Percentiles rank a stretch among this genome's conserved stretches.
Conservation (phyloP, 2,888 invertebrate genomes). For the Protodeltote pygarga region DNA sequence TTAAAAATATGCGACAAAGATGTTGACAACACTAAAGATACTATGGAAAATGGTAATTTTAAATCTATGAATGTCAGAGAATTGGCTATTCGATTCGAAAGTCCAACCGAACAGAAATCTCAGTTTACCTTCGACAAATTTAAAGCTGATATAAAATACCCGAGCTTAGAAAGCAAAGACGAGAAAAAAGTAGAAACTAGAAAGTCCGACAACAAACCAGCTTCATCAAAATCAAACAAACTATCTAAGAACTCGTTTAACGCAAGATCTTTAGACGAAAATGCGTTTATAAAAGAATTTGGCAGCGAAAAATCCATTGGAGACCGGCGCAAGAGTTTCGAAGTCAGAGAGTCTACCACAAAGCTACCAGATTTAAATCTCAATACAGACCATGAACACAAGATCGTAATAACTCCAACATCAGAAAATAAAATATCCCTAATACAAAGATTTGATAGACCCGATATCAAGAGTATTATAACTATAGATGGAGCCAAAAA, state of each 20-base stretch:
- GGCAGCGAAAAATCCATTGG: slow-evolving; percentile 69
- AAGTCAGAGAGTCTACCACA: slow-evolving; percentile 88
- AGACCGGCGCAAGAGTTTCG: slow-evolving; percentile 88
- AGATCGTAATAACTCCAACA: slow-evolving; percentile 85
- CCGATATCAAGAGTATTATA: slow-evolving; percentile 71
- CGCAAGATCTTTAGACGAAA: slow-evolving; percentile 91
- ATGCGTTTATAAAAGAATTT: slow-evolving; percentile 90
- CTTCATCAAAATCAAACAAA: slow-evolving; percentile 85
- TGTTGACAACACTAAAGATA: slow-evolving; percentile 51
- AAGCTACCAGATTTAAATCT: slow-evolving; percentile 81
- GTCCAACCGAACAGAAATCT: slow-evolving; percentile 87
- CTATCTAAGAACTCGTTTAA: slow-evolving; percentile 88
- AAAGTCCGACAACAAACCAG: slow-evolving; percentile 52
- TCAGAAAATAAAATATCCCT: slow-evolving; percentile 88
- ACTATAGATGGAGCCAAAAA: slow-evolving; percentile 85
- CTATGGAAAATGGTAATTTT: slow-evolving; percentile 69
- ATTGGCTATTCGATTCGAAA: slow-evolving; percentile 88
- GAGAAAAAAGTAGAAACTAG: slow-evolving; percentile 61
- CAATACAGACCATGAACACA: slow-evolving; percentile 66
- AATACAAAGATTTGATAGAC: slow-evolving; percentile 81
- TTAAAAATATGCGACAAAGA: slow-evolving; percentile 72
- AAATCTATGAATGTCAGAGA: slow-evolving; percentile 87
- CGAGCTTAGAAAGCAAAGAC: slow-evolving; percentile 69
- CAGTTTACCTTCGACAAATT: slow-evolving; percentile 86
- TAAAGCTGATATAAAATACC: slow-evolving; percentile 76